Conservation (phyloP, 1,140 invertebrate species). For the Popillia japonica region DNA sequence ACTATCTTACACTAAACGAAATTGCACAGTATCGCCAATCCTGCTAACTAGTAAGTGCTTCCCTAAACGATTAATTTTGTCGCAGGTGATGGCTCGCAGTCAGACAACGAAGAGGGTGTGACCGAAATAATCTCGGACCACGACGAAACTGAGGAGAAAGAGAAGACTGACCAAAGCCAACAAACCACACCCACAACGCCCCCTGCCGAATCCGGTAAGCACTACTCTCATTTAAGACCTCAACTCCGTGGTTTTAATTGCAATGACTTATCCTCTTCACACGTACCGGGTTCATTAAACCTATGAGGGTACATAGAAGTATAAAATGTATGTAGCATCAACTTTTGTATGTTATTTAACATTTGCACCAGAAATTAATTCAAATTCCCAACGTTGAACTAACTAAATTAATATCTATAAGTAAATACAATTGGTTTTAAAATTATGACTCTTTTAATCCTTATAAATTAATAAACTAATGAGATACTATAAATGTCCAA, state of each 20-base stretch:
- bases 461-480: too few relatives aligned
- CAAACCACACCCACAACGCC: conserved; percentile 60
- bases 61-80: not conserved
- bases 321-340: not conserved
- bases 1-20: too few relatives aligned
- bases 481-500: too few relatives aligned
- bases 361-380: too few relatives aligned
- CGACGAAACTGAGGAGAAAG: conserved; percentile 50
- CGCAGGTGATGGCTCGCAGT: conserved; percentile 53
- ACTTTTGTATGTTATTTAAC: too few relatives aligned
- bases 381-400: too few relatives aligned
- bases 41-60: not conserved
- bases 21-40: not conserved
- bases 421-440: too few relatives aligned
- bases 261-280: conserved; percentile 15
- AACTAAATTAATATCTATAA: too few relatives aligned
- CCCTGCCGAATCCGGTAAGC: conserved; percentile 45
- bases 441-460: too few relatives aligned
- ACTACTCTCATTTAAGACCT: not conserved
- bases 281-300: not conserved
- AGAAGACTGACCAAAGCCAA: conserved; percentile 61
- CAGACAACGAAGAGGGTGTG: conserved; percentile 49
- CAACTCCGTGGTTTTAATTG: not conserved
- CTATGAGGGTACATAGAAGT: not conserved
- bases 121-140: conserved; percentile 48